Conservation (phyloP, 2,888 invertebrate species). For the Vanessa cardui region DNA sequence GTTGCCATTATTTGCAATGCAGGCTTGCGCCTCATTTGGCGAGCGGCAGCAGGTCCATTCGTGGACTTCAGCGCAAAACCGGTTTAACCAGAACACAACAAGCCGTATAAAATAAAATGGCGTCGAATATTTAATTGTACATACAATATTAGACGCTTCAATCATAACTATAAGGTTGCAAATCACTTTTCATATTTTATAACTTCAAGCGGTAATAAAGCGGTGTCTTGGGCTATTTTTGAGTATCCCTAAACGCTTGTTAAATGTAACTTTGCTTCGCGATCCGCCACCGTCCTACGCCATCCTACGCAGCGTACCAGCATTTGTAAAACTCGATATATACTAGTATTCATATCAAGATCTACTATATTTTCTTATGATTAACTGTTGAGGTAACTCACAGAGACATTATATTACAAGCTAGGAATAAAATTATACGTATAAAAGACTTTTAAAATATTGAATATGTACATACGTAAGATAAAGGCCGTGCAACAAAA, state of each 20-base stretch:
- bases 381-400: background rate
- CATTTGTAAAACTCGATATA: constrained; percentile 14
- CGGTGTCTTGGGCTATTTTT: constrained; percentile 62
- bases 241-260: constrained; percentile 55
- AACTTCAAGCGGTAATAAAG: constrained; percentile 51
- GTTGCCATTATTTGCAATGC: constrained; percentile 64
- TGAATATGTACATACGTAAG: too few species aligned
- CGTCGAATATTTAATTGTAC: constrained; percentile 49
- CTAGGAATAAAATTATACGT: background rate
- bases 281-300: constrained; percentile 42
- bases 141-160: constrained; percentile 56
- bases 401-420: background rate
- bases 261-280: constrained; percentile 44
- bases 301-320: constrained; percentile 29
- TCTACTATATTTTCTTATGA: background rate
- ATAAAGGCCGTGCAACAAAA: too few species aligned
- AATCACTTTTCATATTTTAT: constrained; percentile 42
- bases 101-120: constrained; percentile 67
- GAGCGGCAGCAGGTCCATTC: constrained; percentile 76
- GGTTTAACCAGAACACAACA: constrained; percentile 77
- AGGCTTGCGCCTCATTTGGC: constrained; percentile 74
- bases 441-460: background rate
- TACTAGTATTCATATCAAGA: background rate
- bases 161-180: constrained; percentile 50
- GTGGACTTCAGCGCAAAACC: constrained; percentile 71